Evolutionary conservation across 2,113 vertebrate species (phyloP), one percentile per base, ranked within the genome.

Genomic region (Petroica traversi): DNA sequence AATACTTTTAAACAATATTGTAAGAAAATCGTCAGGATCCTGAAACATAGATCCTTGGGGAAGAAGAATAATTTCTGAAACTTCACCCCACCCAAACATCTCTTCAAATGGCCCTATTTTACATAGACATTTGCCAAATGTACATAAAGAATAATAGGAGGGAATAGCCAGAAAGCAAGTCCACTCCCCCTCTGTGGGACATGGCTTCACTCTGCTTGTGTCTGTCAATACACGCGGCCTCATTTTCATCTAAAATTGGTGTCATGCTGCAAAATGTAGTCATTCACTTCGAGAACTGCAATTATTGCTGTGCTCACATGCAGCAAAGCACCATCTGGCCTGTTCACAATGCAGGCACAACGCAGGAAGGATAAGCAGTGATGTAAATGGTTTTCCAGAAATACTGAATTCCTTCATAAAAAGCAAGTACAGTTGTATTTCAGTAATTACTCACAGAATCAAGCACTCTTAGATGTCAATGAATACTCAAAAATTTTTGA

Each of bases 201-300:
- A 78, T 14, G 38, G 57, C 79, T 90, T 88, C 91, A 46, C 87
- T 92, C 93, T 6, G 38, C 89, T 94, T 80, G 72, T 48, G 36
- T 54, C 94, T 93, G 54, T 93, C 85, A 95, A 97, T 96, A 93
- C 85, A 95, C 31, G 4, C 23, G 87, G 87, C 80, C 91, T 97
- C 81, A 94, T 95, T 97, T 96, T 96, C 83, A 82, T 77, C 88
- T 81, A 86, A 96, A 97, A 97, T 94, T 92, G 79, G 80, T 95
- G 94, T 95, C 83, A 96, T 94, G 76, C 92, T 95, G 94, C 93
- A 95, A 97, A 97, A 97, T 19, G 88, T 57, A 97, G 94, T 76
- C 74, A 94, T 97, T 96, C 90, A 77, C 79, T 84, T 85, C 13
- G 55, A 96, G 88, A 97, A 94, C 85, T 54, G 34, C 80, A 96